Evolutionary conservation across 2,113 vertebrate species (phyloP).

Genomic region (Peromyscus maniculatus): DNA sequence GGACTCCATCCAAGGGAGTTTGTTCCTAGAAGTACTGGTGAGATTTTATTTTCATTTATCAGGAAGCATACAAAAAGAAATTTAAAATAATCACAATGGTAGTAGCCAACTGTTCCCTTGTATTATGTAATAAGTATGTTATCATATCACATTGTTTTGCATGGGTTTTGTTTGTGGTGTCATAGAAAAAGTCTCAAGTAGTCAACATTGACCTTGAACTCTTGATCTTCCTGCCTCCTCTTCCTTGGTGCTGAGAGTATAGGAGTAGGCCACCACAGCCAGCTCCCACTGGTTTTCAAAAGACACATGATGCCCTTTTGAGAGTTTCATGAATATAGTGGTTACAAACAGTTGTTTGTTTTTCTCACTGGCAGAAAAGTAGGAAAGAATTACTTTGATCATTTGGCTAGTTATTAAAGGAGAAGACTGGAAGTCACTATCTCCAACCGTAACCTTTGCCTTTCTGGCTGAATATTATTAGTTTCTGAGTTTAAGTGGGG

Average conservation of each 20-base stretch:
- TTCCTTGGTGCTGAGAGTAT: background rate
- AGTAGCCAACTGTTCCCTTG: conserved; percentile 3
- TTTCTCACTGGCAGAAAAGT: background rate
- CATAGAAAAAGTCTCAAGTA: background rate
- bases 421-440: background rate
- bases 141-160: background rate
- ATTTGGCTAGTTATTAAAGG: background rate
- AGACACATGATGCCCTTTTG: background rate
- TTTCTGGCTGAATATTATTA: background rate
- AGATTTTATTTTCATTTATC: conserved; percentile 70
- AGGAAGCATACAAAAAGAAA: conserved; percentile 62
- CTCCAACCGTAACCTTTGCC: background rate
- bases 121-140: background rate
- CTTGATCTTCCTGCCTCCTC: background rate
- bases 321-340: background rate
- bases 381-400: conserved; percentile 7
- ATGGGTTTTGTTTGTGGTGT: background rate
- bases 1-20: conserved; percentile 73
- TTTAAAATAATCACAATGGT: conserved; percentile 62
- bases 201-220: background rate
- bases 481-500: background rate
- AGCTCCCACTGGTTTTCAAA: background rate
- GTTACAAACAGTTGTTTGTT: background rate
- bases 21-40: conserved; percentile 79
- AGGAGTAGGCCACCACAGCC: background rate